A percentile compares a stretch with the other conserved stretches of the same genome.
Evolutionary conservation across 2,888 invertebrate genomes (phyloP).

Genomic region (Pachliopta kotzebuea): DNA sequence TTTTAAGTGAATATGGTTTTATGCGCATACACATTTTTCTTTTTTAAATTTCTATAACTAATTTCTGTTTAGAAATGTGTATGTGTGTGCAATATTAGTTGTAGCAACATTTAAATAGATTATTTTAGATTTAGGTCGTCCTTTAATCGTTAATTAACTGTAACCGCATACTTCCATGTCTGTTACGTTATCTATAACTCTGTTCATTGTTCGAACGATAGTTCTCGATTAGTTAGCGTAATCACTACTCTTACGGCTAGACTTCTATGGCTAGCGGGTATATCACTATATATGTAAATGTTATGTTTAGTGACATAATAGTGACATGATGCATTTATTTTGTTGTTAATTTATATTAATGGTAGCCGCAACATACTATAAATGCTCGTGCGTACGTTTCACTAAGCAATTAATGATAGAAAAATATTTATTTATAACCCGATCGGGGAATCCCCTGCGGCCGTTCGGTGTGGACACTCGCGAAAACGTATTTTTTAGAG

Average conservation of each 20-base stretch:
- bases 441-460: slow-evolving; percentile 43
- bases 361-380: slow-evolving; percentile 74
- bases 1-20: slow-evolving; percentile 66
- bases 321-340: slow-evolving; percentile 81
- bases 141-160: slow-evolving; percentile 29
- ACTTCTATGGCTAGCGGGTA: slow-evolving; percentile 59
- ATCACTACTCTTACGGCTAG: slow-evolving; percentile 71
- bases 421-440: slow-evolving; percentile 68
- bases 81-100: slow-evolving; percentile 82
- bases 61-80: slow-evolving; percentile 73
- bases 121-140: slow-evolving; percentile 59
- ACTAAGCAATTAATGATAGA: slow-evolving; percentile 69
- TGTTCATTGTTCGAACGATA: slow-evolving; percentile 56
- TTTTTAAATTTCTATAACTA: slow-evolving; percentile 50
- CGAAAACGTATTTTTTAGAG: slow-evolving; percentile 59
- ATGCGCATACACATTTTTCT: slow-evolving; percentile 75
- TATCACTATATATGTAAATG: slow-evolving; percentile 59
- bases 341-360: slow-evolving; percentile 77
- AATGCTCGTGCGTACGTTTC: slow-evolving; percentile 73
- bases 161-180: slow-evolving; percentile 59
- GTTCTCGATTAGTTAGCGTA: slow-evolving; percentile 71
- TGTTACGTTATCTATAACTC: slow-evolving; percentile 58
- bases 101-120: slow-evolving; percentile 62
- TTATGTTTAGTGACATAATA: slow-evolving; percentile 76
- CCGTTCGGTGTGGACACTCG: slow-evolving; percentile 52